These are phyloP conservation scores for Clinocottus analis DNA, from an alignment of 2,113 vertebrate genomes.

Conservation along the genomic window DNA sequence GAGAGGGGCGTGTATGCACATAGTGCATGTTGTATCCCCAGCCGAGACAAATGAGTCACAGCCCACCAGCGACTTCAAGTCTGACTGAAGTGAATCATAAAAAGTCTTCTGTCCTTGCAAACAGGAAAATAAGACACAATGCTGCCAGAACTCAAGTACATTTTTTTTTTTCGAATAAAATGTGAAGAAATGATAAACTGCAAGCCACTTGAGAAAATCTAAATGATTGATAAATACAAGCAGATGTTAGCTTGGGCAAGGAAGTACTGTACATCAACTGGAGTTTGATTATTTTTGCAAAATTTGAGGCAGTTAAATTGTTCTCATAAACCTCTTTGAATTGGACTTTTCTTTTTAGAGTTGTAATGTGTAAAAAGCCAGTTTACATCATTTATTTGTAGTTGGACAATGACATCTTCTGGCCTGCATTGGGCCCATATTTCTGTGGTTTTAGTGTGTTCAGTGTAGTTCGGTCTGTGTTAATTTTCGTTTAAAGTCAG, in stretches of 20 bases:
- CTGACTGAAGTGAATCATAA: constrained; percentile 31
- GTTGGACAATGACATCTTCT: not conserved
- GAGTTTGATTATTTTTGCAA: constrained; percentile 7
- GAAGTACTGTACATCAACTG: not conserved
- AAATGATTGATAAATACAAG: constrained; percentile 5
- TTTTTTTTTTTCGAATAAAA: not conserved
- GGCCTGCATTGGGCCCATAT: not conserved
- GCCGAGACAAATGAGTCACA: constrained; percentile 45
- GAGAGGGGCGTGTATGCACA: not conserved
- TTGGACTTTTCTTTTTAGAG: not conserved
- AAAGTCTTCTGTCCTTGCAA: constrained; percentile 36
- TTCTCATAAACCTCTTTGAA: not conserved
- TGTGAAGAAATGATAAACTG: constrained; percentile 2
- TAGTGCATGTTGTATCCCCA: constrained; percentile 13
- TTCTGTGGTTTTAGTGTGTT: not conserved
- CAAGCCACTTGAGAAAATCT: not conserved
- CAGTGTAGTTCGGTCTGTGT: not conserved
- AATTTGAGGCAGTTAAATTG: not conserved
- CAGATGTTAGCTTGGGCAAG: constrained; percentile 23
- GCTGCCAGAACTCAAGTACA: not conserved
- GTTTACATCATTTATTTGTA: constrained; percentile 4
- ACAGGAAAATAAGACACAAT: constrained; percentile 16
- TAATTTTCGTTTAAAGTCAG: not conserved
- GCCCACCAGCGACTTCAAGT: constrained; percentile 23
- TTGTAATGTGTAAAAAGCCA: not conserved